Evolutionary conservation across 2,797 vertebrate species (phyloP).

Genomic region (Anomalospiza imberbis): DNA sequence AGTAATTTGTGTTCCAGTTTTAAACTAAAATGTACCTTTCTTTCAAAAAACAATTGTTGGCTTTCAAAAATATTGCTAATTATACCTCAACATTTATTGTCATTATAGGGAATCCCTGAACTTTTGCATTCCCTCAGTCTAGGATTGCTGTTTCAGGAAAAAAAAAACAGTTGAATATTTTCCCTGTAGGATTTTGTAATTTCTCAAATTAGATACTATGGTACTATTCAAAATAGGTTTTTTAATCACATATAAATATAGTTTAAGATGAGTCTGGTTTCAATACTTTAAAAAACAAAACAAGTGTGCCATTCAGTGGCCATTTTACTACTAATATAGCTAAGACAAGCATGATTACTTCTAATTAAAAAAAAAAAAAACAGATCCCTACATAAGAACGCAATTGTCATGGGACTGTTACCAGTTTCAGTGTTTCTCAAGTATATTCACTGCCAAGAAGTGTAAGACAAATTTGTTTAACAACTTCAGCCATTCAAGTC

Average conservation of each 20-base stretch:
- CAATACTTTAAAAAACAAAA: not conserved
- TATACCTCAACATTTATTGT: slow-evolving; percentile 72
- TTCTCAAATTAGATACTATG: slow-evolving; percentile 2
- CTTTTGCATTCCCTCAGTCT: slow-evolving; percentile 62
- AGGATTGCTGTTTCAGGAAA: slow-evolving; percentile 23
- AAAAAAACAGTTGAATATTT: slow-evolving; percentile 34
- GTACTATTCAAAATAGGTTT: not conserved
- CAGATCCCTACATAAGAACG: not conserved
- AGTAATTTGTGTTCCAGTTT: slow-evolving; percentile 79
- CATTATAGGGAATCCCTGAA: slow-evolving; percentile 67
- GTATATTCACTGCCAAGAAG: not conserved
- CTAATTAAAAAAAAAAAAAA: not conserved
- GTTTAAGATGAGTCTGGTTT: not conserved
- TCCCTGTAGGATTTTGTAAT: slow-evolving; percentile 16
- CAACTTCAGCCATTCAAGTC: not conserved
- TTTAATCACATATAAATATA: not conserved
- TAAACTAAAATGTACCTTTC: slow-evolving; percentile 74
- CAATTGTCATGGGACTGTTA: not conserved
- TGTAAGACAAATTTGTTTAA: slow-evolving; percentile 1
- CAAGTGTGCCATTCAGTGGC: not conserved
- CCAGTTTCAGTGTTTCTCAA: slow-evolving; percentile 16
- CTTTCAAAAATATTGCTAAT: slow-evolving; percentile 79
- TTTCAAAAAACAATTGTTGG: slow-evolving; percentile 74
- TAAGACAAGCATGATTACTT: not conserved
- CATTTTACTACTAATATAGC: not conserved